Percentiles rank a stretch among this genome's conserved stretches.
Evolutionary conservation across 2,888 invertebrate genomes (phyloP).

Genomic region (Gortyna flavago): DNA sequence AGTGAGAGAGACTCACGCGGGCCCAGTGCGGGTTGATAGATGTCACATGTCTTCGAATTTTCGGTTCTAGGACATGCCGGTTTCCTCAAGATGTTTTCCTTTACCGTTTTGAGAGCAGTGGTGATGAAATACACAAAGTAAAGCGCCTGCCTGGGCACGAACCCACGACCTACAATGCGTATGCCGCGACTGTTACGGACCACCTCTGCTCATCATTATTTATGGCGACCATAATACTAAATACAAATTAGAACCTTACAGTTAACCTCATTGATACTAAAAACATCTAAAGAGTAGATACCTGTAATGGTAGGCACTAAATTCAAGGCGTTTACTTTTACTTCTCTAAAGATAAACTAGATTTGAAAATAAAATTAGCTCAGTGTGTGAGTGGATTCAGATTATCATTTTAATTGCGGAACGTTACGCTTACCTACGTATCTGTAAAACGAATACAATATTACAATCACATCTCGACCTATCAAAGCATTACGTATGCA

Average conservation of each 20-base stretch:
- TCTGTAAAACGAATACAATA: slow-evolving; percentile 29
- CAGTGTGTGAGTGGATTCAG: slow-evolving; percentile 39
- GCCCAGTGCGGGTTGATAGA: background rate
- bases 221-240: background rate
- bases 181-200: background rate
- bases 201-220: background rate
- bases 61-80: background rate
- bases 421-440: slow-evolving; percentile 12
- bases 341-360: slow-evolving; percentile 14
- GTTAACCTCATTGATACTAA: background rate
- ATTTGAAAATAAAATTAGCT: slow-evolving; percentile 43
- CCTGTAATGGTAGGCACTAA: background rate
- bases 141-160: background rate
- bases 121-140: background rate
- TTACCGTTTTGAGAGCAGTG: background rate
- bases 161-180: background rate
- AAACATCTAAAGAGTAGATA: slow-evolving; percentile 10
- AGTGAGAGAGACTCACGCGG: too few relatives aligned
- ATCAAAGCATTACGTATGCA: slow-evolving; percentile 42
- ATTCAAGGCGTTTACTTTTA: slow-evolving; percentile 15
- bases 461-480: slow-evolving; percentile 38
- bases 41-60: background rate
- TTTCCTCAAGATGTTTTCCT: background rate
- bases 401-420: slow-evolving; percentile 53
- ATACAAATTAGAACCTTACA: background rate